These are phyloP conservation scores for Bimastos eiseni DNA, from an alignment of 2,888 invertebrate genomes.

Conservation along the genomic window DNA sequence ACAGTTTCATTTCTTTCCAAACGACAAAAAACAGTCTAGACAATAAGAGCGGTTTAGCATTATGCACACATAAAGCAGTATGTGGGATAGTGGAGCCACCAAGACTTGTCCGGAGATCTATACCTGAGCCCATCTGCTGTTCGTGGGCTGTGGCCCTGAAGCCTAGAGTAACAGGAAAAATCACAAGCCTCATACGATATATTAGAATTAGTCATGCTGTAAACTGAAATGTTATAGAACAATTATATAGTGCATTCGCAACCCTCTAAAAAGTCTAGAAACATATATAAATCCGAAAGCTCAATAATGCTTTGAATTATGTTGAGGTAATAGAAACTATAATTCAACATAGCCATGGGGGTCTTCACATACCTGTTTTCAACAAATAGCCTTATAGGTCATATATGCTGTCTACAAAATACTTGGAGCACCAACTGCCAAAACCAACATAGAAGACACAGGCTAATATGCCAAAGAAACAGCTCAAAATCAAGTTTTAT, in stretches of 20 bases:
- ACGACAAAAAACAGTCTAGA: neutral
- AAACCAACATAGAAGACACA: too few relatives aligned
- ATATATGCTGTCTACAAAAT: too few relatives aligned
- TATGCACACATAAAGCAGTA: neutral
- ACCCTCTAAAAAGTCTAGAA: too few relatives aligned
- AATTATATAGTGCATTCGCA: neutral
- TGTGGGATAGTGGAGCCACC: neutral
- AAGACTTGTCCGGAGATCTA: neutral
- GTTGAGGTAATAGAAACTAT: too few relatives aligned
- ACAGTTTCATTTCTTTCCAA: neutral
- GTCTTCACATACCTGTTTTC: too few relatives aligned
- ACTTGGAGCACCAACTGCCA: too few relatives aligned
- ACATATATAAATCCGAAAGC: too few relatives aligned
- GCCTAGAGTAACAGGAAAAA: neutral
- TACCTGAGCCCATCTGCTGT: conserved; percentile 23
- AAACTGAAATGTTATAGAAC: neutral
- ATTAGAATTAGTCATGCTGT: neutral
- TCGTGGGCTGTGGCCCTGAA: conserved; percentile 20
- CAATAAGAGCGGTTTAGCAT: neutral
- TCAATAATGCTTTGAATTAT: too few relatives aligned
- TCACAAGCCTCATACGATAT: neutral
- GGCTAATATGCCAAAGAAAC: too few relatives aligned
- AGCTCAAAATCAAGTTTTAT: too few relatives aligned
- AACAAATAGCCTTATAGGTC: too few relatives aligned
- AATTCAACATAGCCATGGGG: neutral